Base-by-base conservation (phyloP, 2,888 invertebrate genomes). In the Lucinisca nassula region DNA sequence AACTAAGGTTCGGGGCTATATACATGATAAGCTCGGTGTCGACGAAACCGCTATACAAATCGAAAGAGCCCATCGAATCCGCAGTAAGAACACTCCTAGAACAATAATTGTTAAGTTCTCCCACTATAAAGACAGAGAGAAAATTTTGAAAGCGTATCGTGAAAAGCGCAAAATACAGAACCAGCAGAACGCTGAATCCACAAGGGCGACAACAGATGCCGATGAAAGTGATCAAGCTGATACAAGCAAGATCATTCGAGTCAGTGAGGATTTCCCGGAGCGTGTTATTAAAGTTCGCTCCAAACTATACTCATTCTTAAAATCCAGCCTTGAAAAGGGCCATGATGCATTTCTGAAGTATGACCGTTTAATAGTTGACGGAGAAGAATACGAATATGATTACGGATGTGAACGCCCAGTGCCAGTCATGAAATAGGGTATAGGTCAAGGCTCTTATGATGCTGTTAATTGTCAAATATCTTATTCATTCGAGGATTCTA, bases 1-100 rank as follows among this genome's bases (percentile, higher is more conserved):
- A 37, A 73, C 3, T 73, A 73, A 8, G 2, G 73, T 73, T 6
- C 35, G 73, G n/a, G 21, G 24, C 1, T 73, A 73, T 37, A 40
- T 73, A 8, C 37, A 35, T 6, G 38, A 73, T 3, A 30, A 27
- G 30, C 24, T 73, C 10, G 38, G 24, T n/a, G 10, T 73, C 14
- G 38, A 73, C 14, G 73, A 73, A 37, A 24, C 38, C 2, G 38
- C 37, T 6, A 73, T 73, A 14, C 21, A 37, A n/a, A 73, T 73
- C 73, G 73, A 37, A n/a, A n/a, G 73, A 12, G 73, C 73, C 14
- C 73, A 73, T 30, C 37, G 73, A 21, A n/a, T 73, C 24, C 73
- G n/a, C 12, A 73, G 73, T 73, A 35, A 38, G 24, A 73, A 21
- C 21, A 37, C 73, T 73, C 73, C 73, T n/a, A 35, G 37, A 6